Base-by-base conservation (phyloP, 2,888 invertebrate species). In the Calameuta filiformis region DNA sequence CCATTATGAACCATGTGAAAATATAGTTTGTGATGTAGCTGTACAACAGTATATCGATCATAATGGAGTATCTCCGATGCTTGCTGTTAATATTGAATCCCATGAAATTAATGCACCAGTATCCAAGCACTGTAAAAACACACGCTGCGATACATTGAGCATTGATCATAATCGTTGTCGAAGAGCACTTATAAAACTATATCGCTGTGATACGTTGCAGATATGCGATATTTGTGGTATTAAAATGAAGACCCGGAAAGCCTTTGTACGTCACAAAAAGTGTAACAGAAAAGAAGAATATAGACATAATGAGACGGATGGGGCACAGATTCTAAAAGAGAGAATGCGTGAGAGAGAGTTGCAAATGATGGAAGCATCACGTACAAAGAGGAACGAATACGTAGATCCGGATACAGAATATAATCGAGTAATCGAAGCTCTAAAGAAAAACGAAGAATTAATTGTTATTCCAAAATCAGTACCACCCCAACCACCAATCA, bases 131-230 rank as follows among this genome's bases (percentile, higher is more conserved):
- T 91, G 91, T 77, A 73, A 81, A 9, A 84, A 86, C 77, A 56
- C 80, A 9, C 76, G 77, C 11, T 89, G 89, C 81, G 88, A 89
- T 30, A 87, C 91, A 3, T 81, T 91, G 12, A 91, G 88, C 73
- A 90, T 91, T 71, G 91, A 91, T 75, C 90, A 91, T 76, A 81
- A 90, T 83, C 84, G 88, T 34, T 91, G 91, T 79, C 87, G 90
- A 30, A 84, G 88, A 76, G 87, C 83, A 30, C 33, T 76, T n/a
- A 79, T 86, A n/a, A 69, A 80, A 73, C 76, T 87, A 11, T 74
- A 83, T 34, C 81, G 79, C 12, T 86, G 84, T 76, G 88, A 89
- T 76, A 76, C 76, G 68, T 79, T 77, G 12, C 84, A 81, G 6
- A 76, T 75, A 30, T 91, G 91, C 71, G 91, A 91, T 76, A 87